phyloP scores from a whole-genome alignment of 2,888 invertebrate genomes.

The Cosmia trapezina region DNA sequence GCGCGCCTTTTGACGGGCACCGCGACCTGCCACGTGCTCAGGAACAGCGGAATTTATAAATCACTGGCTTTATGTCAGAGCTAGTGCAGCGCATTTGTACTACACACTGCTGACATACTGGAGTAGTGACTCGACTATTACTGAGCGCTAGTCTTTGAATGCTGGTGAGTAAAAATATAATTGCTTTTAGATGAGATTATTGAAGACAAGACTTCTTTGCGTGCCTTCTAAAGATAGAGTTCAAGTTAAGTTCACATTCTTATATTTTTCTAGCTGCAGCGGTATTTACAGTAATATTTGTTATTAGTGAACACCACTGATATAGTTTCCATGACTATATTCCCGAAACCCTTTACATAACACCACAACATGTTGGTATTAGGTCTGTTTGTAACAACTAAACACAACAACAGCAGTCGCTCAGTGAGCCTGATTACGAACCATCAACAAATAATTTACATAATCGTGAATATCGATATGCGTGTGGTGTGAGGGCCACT shows the following conservation, averaged over 20 bases:
- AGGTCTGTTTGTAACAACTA: conserved; percentile 22
- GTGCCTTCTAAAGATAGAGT: neutral
- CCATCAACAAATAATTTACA: conserved; percentile 49
- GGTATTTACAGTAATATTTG: neutral
- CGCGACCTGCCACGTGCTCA: conserved; percentile 7
- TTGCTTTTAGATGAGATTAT: neutral
- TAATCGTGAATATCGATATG: conserved; percentile 40
- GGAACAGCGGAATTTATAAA: conserved; percentile 49
- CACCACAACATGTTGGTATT: neutral
- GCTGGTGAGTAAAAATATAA: neutral
- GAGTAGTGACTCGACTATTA: neutral
- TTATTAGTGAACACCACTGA: neutral
- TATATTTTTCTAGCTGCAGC: neutral
- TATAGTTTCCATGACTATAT: neutral
- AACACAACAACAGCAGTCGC: conserved; percentile 6
- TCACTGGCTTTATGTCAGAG: conserved; percentile 28
- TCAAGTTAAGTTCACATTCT: neutral
- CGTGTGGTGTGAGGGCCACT: too few relatives aligned
- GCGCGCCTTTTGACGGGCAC: conserved; percentile 64
- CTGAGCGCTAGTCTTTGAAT: neutral
- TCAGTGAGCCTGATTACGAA: conserved; percentile 10
- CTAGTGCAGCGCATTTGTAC: conserved; percentile 7
- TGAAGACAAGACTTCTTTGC: neutral
- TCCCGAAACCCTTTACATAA: neutral
- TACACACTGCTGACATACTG: conserved; percentile 5